Base-by-base conservation (phyloP, 2,113 vertebrate genomes). In the Cephalopholis sonnerati region DNA sequence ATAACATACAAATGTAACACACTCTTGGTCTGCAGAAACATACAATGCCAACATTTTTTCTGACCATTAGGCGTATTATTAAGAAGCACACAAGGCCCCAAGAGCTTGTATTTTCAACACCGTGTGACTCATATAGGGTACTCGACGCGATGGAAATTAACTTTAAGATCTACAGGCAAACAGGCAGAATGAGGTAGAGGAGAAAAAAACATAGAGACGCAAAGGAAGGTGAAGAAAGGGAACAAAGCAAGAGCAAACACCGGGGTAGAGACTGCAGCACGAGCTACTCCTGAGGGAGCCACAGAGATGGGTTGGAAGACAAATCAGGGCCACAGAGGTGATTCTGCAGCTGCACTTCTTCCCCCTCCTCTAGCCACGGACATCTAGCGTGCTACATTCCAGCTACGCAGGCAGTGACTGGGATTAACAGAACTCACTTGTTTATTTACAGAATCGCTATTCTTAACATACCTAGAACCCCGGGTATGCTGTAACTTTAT, bases 241-340 rank as follows among this genome's bases (percentile, higher is more conserved):
- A 77, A 78, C 74, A 89, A 77, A 87, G 85, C 75, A 68, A 81
- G 85, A 87, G 72, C 73, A 88, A 94, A 89, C 75, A 78, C 67
- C 7, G 18, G 78, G 25, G 63, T 65, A 50, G 59, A 64, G 75
- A 86, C 89, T 90, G 91, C 88, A 84, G 90, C 82, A 87, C 27
- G n/a, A 36, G 79, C 80, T 73, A 46, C 82, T 90, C 93, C 89
- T 83, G 68, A 73, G 93, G 92, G 91, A 92, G 54, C 81, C 69
- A 1, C 78, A 44, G 84, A 62, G 89, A 87, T 70, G 83, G 83
- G 63, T 12, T 81, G 78, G 77, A 87, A 88, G 91, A 94, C 86
- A 88, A 89, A 92, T 89, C 85, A 84, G 90, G 83, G 85, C 89
- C 93, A 88, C 77, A 36, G 84, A 89, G 91, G 88, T 90, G 91